Evolutionary conservation across 2,113 vertebrate genomes (phyloP).

Genomic region (Scomber colias): DNA sequence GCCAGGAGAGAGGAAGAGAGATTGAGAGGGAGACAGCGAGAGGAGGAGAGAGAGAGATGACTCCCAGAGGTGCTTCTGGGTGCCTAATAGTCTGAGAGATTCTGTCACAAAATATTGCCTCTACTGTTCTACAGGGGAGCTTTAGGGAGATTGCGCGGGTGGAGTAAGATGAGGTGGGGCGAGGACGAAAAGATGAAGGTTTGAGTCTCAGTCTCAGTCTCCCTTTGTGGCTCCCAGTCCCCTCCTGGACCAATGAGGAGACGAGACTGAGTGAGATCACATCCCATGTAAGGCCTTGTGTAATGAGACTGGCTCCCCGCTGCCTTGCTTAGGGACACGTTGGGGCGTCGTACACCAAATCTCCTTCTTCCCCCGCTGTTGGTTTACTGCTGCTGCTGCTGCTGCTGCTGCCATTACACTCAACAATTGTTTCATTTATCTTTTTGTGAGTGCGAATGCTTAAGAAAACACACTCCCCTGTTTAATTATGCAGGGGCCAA

Average conservation of each 20-base stretch:
- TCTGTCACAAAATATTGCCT: conserved; percentile 77
- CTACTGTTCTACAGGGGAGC: conserved; percentile 65
- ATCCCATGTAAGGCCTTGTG: conserved; percentile 28
- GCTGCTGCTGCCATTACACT: background rate
- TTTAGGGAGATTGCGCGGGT: conserved; percentile 62
- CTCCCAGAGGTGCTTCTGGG: conserved; percentile 63
- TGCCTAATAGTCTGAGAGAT: conserved; percentile 81
- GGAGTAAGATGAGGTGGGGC: conserved; percentile 47
- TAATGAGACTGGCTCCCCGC: conserved; percentile 45
- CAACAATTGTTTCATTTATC: conserved; percentile 51
- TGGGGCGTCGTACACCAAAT: background rate
- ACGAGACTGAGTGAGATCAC: conserved; percentile 30
- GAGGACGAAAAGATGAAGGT: conserved; percentile 32
- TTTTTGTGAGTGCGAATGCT: conserved; percentile 30
- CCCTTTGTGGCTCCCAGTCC: conserved; percentile 41
- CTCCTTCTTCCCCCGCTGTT: background rate
- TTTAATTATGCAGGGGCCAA: conserved; percentile 34
- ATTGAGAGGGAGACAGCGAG: conserved; percentile 19
- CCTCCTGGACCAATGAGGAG: conserved; percentile 40
- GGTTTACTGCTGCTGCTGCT: background rate
- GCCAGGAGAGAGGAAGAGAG: conserved; percentile 29
- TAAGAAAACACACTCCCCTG: conserved; percentile 27
- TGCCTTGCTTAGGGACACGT: conserved; percentile 31
- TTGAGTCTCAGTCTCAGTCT: conserved; percentile 37
- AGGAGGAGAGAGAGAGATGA: conserved; percentile 33